Evolutionary conservation across 2,797 vertebrate species (phyloP).

Genomic region (Monodelphis domestica): DNA sequence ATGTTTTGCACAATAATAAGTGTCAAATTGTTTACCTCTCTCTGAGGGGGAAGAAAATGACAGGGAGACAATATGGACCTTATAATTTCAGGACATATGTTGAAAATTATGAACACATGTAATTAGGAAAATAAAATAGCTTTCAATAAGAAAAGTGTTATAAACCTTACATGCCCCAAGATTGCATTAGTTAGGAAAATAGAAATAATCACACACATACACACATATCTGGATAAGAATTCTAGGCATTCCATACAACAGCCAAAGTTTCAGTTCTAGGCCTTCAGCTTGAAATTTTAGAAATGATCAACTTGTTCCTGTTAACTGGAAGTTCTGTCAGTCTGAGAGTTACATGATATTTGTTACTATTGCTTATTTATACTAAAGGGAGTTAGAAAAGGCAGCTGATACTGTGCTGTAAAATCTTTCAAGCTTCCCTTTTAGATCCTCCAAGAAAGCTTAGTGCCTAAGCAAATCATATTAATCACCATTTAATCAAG

Average conservation of each 20-base stretch:
- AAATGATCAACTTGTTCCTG: not conserved
- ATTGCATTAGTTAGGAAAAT: not conserved
- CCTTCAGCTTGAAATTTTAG: constrained; percentile 17
- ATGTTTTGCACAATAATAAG: too few species aligned
- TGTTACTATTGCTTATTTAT: not conserved
- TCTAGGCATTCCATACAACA: not conserved
- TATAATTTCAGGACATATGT: too few species aligned
- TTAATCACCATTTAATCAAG: constrained; percentile 76
- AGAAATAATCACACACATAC: not conserved
- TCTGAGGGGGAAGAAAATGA: too few species aligned
- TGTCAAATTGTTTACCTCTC: too few species aligned
- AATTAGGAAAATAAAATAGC: too few species aligned
- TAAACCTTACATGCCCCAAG: not conserved
- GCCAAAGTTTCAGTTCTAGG: not conserved
- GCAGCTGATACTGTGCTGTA: constrained; percentile 75
- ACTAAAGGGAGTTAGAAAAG: constrained; percentile 28
- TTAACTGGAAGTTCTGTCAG: not conserved
- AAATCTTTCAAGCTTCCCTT: constrained; percentile 75
- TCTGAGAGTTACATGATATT: not conserved
- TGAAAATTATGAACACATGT: too few species aligned
- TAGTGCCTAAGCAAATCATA: constrained; percentile 78
- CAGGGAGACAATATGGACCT: too few species aligned
- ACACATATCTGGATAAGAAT: not conserved
- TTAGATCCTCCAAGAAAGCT: constrained; percentile 71
- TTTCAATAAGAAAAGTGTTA: too few species aligned